Conservation (phyloP, 2,888 invertebrate genomes). For the Brachypterus glaber region DNA sequence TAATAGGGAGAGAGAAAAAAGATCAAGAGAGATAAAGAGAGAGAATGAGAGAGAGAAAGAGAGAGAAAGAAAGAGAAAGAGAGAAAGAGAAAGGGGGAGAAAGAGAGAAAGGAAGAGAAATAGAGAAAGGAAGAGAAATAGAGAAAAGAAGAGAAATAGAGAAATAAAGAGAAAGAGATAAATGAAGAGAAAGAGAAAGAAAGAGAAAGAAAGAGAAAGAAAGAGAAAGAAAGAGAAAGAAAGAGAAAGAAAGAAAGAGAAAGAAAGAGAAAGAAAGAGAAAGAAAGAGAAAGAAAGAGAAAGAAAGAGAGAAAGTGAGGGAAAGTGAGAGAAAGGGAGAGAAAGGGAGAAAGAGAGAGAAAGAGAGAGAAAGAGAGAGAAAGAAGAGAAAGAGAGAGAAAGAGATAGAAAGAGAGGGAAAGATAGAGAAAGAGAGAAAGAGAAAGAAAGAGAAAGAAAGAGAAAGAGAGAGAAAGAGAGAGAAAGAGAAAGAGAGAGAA, state of each 20-base stretch:
- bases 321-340: too few relatives aligned
- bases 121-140: neutral
- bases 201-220: too few relatives aligned
- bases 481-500: neutral
- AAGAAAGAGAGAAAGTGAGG: too few relatives aligned
- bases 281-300: too few relatives aligned
- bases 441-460: neutral
- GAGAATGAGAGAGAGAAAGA: neutral
- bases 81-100: neutral
- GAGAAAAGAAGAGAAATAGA: neutral
- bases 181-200: too few relatives aligned
- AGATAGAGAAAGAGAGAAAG: too few relatives aligned
- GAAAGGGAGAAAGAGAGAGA: constrained; percentile 4
- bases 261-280: constrained; percentile 1
- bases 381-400: constrained; percentile 1
- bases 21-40: neutral
- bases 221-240: too few relatives aligned
- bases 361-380: too few relatives aligned
- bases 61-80: neutral
- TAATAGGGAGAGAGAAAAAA: neutral
- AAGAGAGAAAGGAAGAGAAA: neutral
- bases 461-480: neutral
- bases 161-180: too few relatives aligned
- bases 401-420: too few relatives aligned
- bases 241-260: constrained; percentile 2